Conservation (phyloP, 2,797 vertebrate genomes). For the Threskiornis aethiopicus region DNA sequence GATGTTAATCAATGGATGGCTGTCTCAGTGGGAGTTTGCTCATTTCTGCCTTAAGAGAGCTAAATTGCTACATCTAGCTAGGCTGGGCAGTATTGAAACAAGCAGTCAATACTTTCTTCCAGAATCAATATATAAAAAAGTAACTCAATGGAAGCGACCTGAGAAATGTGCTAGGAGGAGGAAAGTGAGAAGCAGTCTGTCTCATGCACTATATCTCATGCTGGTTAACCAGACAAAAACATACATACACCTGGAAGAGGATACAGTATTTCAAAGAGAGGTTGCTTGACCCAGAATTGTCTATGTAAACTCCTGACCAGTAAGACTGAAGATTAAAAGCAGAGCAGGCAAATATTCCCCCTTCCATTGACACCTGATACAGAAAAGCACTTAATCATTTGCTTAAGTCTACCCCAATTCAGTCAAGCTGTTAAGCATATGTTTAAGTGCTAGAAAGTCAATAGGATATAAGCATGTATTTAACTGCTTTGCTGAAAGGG, state of each 20-base stretch:
- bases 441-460: slow-evolving; percentile 25
- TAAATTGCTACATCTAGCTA: slow-evolving; percentile 69
- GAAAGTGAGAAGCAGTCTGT: neutral
- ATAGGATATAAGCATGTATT: neutral
- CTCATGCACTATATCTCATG: neutral
- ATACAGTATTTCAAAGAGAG: neutral
- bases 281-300: neutral
- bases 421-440: slow-evolving; percentile 26
- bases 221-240: neutral
- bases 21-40: slow-evolving; percentile 67
- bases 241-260: neutral
- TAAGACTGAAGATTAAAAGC: neutral
- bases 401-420: neutral
- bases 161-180: slow-evolving; percentile 33
- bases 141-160: slow-evolving; percentile 38
- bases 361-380: neutral
- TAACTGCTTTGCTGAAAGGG: slow-evolving; percentile 8
- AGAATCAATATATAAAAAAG: slow-evolving; percentile 65
- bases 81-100: slow-evolving; percentile 57
- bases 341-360: neutral
- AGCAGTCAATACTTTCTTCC: slow-evolving; percentile 57
- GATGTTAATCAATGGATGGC: slow-evolving; percentile 70
- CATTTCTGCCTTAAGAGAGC: slow-evolving; percentile 68
- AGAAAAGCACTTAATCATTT: slow-evolving; percentile 42
- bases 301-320: neutral